These are phyloP conservation scores for Thereva unica DNA, from an alignment of 2,888 invertebrate species.

Conservation along the genomic window DNA sequence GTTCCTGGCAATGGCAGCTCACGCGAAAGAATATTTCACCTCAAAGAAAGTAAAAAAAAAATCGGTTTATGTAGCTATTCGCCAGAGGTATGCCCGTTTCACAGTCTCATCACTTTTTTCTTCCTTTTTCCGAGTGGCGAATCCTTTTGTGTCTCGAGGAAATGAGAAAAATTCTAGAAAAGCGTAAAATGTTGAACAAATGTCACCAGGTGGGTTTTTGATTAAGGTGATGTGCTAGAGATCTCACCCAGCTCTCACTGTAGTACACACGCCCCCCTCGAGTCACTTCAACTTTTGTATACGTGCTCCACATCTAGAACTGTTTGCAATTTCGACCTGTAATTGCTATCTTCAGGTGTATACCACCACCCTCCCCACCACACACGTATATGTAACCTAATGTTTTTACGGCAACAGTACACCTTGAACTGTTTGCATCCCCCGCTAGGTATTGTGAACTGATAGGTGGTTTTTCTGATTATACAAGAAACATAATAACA, in stretches of 20 bases:
- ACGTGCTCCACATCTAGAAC: too few species aligned
- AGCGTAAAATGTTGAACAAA: constrained; percentile 28
- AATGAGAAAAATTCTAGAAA: constrained; percentile 32
- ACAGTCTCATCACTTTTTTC: constrained; percentile 11
- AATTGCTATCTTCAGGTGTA: too few species aligned
- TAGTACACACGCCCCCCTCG: not conserved
- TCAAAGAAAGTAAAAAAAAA: constrained; percentile 23
- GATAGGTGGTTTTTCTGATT: too few species aligned
- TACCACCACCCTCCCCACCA: too few species aligned
- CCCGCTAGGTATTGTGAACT: too few species aligned
- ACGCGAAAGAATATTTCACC: not conserved
- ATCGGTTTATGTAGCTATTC: constrained; percentile 22
- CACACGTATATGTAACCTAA: too few species aligned
- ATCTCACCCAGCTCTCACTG: not conserved
- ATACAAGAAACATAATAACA: too few species aligned
- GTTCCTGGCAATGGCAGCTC: too few species aligned
- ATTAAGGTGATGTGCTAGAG: constrained; percentile 15
- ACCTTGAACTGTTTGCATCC: too few species aligned
- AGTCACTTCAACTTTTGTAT: too few species aligned
- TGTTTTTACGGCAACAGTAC: too few species aligned
- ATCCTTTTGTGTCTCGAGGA: constrained; percentile 33
- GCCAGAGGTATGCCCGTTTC: constrained; percentile 7
- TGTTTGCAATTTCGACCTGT: too few species aligned
- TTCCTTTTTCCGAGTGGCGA: constrained; percentile 4
- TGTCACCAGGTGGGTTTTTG: constrained; percentile 30